A percentile compares a stretch with the other conserved stretches of the same genome.
These are phyloP conservation scores for Hippocampus barbouri DNA, from an alignment of 2,113 vertebrate species.

Conservation along the genomic window DNA sequence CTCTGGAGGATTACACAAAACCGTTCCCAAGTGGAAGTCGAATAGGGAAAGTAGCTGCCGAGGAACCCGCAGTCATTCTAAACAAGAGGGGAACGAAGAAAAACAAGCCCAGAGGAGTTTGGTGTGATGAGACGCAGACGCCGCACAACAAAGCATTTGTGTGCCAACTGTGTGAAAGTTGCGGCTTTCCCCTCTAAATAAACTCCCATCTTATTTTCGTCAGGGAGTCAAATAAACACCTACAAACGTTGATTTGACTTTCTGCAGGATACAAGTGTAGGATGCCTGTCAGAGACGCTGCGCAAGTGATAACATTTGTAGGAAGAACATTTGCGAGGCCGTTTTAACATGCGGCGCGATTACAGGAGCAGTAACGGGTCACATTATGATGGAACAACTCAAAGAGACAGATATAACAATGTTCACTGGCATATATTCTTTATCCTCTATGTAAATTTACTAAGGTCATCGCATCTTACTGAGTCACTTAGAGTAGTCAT, in stretches of 20 bases:
- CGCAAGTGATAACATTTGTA: not conserved
- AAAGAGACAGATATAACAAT: no score
- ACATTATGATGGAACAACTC: no score
- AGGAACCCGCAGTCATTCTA: constrained; percentile 6
- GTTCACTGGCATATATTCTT: no score
- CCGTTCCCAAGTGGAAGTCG: constrained; percentile 3
- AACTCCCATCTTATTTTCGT: not conserved
- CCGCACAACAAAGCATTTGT: not conserved
- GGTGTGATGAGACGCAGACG: not conserved
- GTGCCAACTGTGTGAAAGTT: not conserved
- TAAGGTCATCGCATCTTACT: no score
- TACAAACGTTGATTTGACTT: not conserved
- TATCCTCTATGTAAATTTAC: no score
- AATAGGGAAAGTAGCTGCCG: not conserved
- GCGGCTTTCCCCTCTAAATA: not conserved
- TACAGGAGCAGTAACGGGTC: no score
- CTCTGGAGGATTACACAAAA: constrained; percentile 8
- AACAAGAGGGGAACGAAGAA: not conserved
- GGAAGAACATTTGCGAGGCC: not conserved
- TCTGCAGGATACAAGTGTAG: not conserved
- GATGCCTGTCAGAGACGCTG: not conserved
- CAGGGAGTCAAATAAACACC: not conserved
- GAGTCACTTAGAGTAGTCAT: no score
- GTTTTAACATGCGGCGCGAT: not conserved
- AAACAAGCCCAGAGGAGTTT: constrained; percentile 1